A percentile compares a stretch with the other conserved stretches of the same genome.
Evolutionary conservation across 1,140 invertebrate genomes (phyloP).

Genomic region (Aphaenogaster floridana): DNA sequence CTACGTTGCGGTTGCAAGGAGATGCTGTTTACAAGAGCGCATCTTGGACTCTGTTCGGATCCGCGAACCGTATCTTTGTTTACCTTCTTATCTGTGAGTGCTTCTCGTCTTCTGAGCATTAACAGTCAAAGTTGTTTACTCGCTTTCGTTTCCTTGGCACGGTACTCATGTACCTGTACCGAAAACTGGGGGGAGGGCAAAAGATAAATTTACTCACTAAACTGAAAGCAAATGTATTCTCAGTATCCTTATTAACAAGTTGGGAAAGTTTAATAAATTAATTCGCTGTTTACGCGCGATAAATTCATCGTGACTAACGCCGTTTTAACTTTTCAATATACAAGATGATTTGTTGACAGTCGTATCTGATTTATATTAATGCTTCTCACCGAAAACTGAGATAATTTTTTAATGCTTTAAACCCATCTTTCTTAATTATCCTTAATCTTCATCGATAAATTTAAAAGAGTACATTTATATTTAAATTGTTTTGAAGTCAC

Average conservation of each 20-base stretch:
- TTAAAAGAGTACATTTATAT: background rate
- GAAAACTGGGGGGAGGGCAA: background rate
- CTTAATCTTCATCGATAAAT: background rate
- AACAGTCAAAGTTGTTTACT: constrained; percentile 50
- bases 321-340: background rate
- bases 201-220: background rate
- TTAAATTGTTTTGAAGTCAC: background rate
- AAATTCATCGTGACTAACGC: background rate
- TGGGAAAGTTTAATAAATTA: constrained; percentile 35
- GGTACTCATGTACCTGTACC: background rate
- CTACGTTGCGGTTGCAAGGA: constrained; percentile 26
- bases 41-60: constrained; percentile 40
- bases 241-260: constrained; percentile 12
- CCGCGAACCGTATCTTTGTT: constrained; percentile 27
- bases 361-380: background rate
- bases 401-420: background rate
- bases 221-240: constrained; percentile 7
- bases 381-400: background rate
- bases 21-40: constrained; percentile 46
- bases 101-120: constrained; percentile 44
- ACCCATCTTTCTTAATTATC: background rate
- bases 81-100: constrained; percentile 50
- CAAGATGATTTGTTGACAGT: background rate
- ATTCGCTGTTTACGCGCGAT: background rate
- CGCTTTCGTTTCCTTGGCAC: constrained; percentile 20